Evolutionary conservation across 1,140 invertebrate species (phyloP), one percentile per base, ranked within the genome.

Genomic region (Bombus pascuorum): DNA sequence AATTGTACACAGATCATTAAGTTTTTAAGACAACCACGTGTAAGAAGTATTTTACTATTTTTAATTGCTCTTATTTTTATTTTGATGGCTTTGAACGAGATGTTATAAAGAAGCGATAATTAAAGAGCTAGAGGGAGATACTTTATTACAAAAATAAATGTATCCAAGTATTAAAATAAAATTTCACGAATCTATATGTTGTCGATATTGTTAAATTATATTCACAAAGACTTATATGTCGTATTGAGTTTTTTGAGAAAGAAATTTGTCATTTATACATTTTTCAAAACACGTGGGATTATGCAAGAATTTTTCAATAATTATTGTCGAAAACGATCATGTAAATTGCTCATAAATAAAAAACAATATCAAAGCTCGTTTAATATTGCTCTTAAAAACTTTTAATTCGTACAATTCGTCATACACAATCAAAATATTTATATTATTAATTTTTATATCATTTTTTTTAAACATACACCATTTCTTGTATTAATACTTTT

Each of bases 131-230:
- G 81, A 81, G 9, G 9, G 9, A 53, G 75, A 70, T 89, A 85
- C 78, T 90, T 87, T 62, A 89, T 79, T 90, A 62, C 47, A 79
- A 47, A 59, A 34, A 83, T 89, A 89, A 86, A 85, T 86, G 85
- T 86, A 86, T 85, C 74, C 32, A 83, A 75, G 83, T 87, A 75
- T 53, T 87, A 57, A 89, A 90, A 90, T 90, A 90, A 90, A 90
- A 87, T 85, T 77, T 89, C 86, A 87, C 65, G 47, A 87, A 90
- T 79, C 65, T 84, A 87, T 62, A 53, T 81, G 22, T 89, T 32
- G 32, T 82, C 71, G 76, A 82, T 75, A 66, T 89, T 89, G 71
- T 89, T 89, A 37, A 82, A 85, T 81, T 76, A 34, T 59, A n/a
- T 74, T 82, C 70, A 65, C 57, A 37, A 22, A 47, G n/a, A 28